phyloP scores from a whole-genome alignment of 2,797 vertebrate species.

The Lithobates sylvaticus region DNA sequence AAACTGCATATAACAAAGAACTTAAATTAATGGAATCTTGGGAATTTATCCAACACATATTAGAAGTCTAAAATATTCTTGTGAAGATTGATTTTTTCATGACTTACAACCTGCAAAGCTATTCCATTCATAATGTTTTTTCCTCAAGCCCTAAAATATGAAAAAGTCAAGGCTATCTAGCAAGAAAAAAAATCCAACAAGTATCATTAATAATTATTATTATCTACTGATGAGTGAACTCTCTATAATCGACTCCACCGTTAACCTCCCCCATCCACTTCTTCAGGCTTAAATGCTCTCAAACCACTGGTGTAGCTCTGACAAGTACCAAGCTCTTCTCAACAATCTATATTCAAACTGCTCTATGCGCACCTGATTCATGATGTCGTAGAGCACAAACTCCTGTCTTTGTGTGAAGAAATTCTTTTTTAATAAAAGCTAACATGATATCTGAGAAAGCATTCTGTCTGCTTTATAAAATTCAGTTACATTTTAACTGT shows the following conservation, averaged over 20 bases:
- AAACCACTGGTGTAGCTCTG: neutral
- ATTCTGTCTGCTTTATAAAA: neutral
- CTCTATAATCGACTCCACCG: neutral
- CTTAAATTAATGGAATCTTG: constrained; percentile 26
- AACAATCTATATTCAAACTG: neutral
- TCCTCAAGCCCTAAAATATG: neutral
- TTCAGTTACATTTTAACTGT: neutral
- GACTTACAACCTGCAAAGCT: neutral
- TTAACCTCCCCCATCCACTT: neutral
- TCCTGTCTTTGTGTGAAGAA: neutral
- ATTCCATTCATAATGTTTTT: neutral
- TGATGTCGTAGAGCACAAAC: neutral
- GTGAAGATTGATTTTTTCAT: neutral
- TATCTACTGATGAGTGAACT: neutral
- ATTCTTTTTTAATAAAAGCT: no score
- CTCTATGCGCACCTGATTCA: neutral
- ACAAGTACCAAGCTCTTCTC: neutral
- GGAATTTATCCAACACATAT: constrained; percentile 22
- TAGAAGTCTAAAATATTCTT: neutral
- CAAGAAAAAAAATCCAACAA: neutral
- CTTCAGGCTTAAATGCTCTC: neutral
- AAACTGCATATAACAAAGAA: neutral
- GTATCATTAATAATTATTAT: neutral
- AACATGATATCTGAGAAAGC: neutral
- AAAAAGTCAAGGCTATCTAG: neutral